Evolutionary conservation across 92 coral and sea anemone species (phyloP).

Genomic region (Epizoanthus scotinus): DNA sequence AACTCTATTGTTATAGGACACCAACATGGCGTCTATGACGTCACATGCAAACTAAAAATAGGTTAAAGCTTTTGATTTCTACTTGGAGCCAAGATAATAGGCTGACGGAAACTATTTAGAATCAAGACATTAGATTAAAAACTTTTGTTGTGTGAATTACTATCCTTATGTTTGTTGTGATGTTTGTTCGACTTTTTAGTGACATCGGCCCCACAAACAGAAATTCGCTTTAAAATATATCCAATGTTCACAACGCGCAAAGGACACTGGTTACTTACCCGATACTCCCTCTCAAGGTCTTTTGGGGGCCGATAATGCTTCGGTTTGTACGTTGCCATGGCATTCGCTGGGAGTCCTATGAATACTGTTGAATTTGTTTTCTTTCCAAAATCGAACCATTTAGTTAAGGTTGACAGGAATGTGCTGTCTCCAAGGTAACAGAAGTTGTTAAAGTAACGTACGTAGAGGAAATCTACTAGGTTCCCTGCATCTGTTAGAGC

Average conservation of each 20-base stretch:
- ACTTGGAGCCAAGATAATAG: too few relatives aligned
- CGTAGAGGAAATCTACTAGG: conserved; percentile 73
- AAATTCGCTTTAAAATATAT: neutral
- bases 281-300: conserved; percentile 54
- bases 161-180: too few relatives aligned
- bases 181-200: too few relatives aligned
- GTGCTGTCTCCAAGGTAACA: conserved; percentile 81
- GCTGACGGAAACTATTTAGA: too few relatives aligned
- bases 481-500: conserved; percentile 79
- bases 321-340: conserved; percentile 69
- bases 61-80: too few relatives aligned
- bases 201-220: neutral
- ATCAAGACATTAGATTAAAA: too few relatives aligned
- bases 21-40: too few relatives aligned
- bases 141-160: too few relatives aligned
- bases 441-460: conserved; percentile 85
- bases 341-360: conserved; percentile 75
- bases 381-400: conserved; percentile 70
- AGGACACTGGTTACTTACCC: conserved; percentile 35
- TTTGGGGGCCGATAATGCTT: conserved; percentile 74
- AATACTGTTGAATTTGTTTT: conserved; percentile 57
- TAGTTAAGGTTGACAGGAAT: conserved; percentile 55
- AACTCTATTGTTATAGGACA: too few relatives aligned
- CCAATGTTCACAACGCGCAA: neutral
- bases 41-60: too few relatives aligned